Evolutionary conservation across 2,113 vertebrate species (phyloP).

Genomic region (Psittacus erithacus): DNA sequence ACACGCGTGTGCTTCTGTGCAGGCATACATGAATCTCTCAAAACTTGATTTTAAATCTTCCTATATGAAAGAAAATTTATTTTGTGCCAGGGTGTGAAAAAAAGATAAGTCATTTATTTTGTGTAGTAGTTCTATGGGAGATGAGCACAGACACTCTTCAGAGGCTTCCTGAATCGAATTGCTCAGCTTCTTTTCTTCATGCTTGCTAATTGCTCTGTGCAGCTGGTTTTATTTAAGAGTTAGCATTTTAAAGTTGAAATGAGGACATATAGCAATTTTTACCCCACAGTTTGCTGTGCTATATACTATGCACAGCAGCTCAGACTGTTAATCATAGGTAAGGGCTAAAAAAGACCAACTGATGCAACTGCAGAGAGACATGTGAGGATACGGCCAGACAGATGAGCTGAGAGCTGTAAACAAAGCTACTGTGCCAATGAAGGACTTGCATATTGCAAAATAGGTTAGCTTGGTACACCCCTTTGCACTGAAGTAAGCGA

Average conservation of each 20-base stretch:
- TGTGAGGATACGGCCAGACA: not conserved
- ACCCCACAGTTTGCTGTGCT: not conserved
- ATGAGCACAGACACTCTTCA: not conserved
- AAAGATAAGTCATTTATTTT: not conserved
- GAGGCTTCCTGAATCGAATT: not conserved
- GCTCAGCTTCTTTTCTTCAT: not conserved
- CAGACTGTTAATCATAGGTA: not conserved
- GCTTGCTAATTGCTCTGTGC: not conserved
- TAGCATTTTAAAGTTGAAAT: slow-evolving; percentile 39
- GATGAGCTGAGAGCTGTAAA: not conserved
- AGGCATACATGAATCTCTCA: not conserved
- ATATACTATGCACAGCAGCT: not conserved
- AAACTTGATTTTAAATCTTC: not conserved
- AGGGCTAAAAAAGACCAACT: not conserved
- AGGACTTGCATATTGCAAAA: not conserved
- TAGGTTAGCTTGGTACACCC: not conserved
- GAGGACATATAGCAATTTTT: not conserved
- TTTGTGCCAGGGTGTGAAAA: not conserved
- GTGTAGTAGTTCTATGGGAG: not conserved
- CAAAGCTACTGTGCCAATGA: not conserved
- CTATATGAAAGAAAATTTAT: not conserved
- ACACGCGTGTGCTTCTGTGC: not conserved
- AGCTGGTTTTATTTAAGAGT: slow-evolving; percentile 30
- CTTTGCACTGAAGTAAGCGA: not conserved
- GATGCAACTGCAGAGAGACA: not conserved